phyloP scores from a whole-genome alignment of 2,113 vertebrate species.

The Tinamus guttatus region DNA sequence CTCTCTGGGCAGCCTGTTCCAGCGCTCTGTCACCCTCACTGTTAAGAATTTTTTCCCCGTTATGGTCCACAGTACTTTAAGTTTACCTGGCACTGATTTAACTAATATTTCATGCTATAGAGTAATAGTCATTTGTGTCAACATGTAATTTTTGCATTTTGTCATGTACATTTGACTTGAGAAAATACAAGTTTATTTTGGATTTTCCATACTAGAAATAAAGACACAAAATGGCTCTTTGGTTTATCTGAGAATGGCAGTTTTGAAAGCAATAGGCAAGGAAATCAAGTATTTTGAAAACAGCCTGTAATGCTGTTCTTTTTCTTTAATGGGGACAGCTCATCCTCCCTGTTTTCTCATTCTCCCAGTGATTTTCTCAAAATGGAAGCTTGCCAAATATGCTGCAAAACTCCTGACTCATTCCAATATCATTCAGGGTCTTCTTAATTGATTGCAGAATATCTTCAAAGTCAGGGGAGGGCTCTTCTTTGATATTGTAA shows the following conservation, averaged over 20 bases:
- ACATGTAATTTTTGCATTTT: slow-evolving; percentile 10
- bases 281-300: slow-evolving; percentile 42
- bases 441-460: slow-evolving; percentile 42
- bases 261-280: slow-evolving; percentile 41
- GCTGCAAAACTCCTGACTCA: slow-evolving; percentile 64
- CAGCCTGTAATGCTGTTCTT: slow-evolving; percentile 13
- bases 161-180: slow-evolving; percentile 21
- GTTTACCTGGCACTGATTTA: background rate
- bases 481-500: slow-evolving; percentile 6
- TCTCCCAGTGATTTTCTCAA: background rate
- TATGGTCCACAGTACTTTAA: background rate
- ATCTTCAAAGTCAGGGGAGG: slow-evolving; percentile 47
- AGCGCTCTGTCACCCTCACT: too few species aligned
- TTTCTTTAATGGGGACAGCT: slow-evolving; percentile 38
- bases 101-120: background rate
- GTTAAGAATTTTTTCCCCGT: too few species aligned
- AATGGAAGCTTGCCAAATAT: slow-evolving; percentile 44
- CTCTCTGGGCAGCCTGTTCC: too few species aligned
- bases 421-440: background rate
- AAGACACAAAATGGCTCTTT: slow-evolving; percentile 1
- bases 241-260: slow-evolving; percentile 54
- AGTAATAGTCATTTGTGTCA: background rate
- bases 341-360: slow-evolving; percentile 32
- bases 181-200: slow-evolving; percentile 29
- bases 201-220: slow-evolving; percentile 31